Evolutionary conservation across 2,888 invertebrate species (phyloP).

Genomic region (Nasonovia ribisnigri): DNA sequence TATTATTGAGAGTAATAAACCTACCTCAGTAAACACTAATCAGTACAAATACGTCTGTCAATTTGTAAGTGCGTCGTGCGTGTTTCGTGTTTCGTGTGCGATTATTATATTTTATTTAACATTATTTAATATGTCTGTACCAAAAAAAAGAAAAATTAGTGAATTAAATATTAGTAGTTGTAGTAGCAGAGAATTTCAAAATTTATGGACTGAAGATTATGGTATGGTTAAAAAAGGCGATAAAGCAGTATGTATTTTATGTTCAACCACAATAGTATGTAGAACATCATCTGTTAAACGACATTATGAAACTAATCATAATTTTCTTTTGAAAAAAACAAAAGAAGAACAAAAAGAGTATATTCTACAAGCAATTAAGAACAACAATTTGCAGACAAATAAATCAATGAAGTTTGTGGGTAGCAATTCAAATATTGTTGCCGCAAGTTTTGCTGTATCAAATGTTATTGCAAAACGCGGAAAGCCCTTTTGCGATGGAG

Average conservation of each 20-base stretch:
- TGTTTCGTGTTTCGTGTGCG: slow-evolving; percentile 25
- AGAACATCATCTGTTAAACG: no score
- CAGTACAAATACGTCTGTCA: slow-evolving; percentile 18
- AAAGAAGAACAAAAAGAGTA: slow-evolving; percentile 31
- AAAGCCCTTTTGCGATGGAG: slow-evolving; percentile 31
- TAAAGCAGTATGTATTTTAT: no score
- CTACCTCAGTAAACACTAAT: background rate
- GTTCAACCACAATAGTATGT: no score
- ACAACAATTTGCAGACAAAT: slow-evolving; percentile 8
- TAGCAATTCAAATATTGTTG: background rate
- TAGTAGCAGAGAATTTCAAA: slow-evolving; percentile 10
- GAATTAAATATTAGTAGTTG: no score
- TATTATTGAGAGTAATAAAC: background rate
- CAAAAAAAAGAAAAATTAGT: slow-evolving; percentile 31
- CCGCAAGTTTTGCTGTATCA: slow-evolving; percentile 31
- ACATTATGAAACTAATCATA: no score
- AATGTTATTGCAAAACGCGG: slow-evolving; percentile 14
- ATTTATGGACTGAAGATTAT: slow-evolving; percentile 18
- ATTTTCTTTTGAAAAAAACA: background rate
- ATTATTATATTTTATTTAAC: slow-evolving; percentile 32
- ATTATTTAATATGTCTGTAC: slow-evolving; percentile 25
- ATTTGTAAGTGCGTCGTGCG: background rate
- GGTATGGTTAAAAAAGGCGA: no score
- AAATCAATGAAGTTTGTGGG: background rate
- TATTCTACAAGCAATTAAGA: slow-evolving; percentile 28